Conservation (phyloP, 2,888 invertebrate species). For the Palloptera scutellata region DNA sequence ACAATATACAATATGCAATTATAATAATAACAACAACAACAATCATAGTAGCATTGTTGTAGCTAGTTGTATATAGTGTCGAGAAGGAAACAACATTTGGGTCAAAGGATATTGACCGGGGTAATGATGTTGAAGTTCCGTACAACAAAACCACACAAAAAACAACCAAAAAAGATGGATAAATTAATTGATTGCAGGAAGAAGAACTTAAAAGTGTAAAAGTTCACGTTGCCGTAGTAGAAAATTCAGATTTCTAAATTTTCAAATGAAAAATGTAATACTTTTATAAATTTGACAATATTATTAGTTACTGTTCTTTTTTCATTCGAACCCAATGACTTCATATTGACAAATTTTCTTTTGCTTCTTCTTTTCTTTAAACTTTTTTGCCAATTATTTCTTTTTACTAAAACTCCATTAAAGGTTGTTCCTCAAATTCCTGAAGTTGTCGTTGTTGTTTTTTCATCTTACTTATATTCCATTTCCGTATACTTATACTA, state of each 20-base stretch:
- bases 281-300: no score
- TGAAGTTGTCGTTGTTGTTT: conserved; percentile 39
- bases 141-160: no score
- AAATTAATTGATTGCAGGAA: no score
- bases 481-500: conserved; percentile 18
- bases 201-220: no score
- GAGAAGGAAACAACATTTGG: conserved; percentile 47
- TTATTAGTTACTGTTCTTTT: no score
- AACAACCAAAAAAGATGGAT: no score
- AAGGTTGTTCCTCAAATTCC: conserved; percentile 32
- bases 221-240: no score
- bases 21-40: conserved; percentile 28
- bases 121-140: conserved; percentile 31
- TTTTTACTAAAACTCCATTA: conserved; percentile 12
- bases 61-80: conserved; percentile 12
- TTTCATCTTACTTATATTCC: conserved; percentile 11
- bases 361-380: background rate
- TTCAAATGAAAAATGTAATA: no score
- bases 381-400: conserved; percentile 1
- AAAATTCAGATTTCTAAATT: no score
- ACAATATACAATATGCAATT: conserved; percentile 20
- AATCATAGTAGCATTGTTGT: no score
- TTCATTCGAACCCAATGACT: no score
- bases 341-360: background rate
- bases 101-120: conserved; percentile 61